Percentiles rank a stretch among this genome's conserved stretches.
phyloP scores from a whole-genome alignment of 2,888 invertebrate genomes.

The Drosophila borborema region DNA sequence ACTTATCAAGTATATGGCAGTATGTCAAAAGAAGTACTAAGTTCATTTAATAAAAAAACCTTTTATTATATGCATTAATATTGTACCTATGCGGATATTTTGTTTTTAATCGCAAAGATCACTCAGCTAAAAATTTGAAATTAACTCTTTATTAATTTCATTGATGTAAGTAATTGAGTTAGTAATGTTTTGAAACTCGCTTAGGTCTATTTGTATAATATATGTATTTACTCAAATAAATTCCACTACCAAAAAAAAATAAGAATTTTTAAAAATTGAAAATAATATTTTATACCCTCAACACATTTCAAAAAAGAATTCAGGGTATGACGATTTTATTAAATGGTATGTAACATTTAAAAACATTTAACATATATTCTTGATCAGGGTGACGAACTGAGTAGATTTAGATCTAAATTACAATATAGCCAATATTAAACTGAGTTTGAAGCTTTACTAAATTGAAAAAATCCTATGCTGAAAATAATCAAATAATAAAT shows the following conservation, averaged over 20 bases:
- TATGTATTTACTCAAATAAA: not conserved
- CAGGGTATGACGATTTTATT: not conserved
- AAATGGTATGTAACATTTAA: not conserved
- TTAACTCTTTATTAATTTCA: not conserved
- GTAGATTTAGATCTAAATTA: too few species aligned
- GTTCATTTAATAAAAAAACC: not conserved
- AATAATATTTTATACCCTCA: not conserved
- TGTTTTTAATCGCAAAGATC: not conserved
- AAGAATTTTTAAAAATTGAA: not conserved
- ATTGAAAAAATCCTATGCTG: too few species aligned
- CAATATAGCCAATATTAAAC: too few species aligned
- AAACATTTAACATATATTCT: too few species aligned
- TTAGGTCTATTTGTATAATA: not conserved
- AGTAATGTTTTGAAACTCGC: too few species aligned
- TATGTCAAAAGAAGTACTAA: not conserved
- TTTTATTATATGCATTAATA: not conserved
- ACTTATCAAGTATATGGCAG: slow-evolving; percentile 1
- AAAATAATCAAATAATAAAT: too few species aligned
- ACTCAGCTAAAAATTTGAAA: not conserved
- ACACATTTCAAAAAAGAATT: not conserved
- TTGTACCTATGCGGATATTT: not conserved
- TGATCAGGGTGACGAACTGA: too few species aligned
- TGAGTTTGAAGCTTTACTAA: too few species aligned
- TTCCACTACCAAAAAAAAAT: not conserved
- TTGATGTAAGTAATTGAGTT: not conserved